A percentile compares a stretch with the other conserved stretches of the same genome.
phyloP scores from a whole-genome alignment of 2,888 invertebrate species.

The Bursaphelenchus okinawaensis region DNA sequence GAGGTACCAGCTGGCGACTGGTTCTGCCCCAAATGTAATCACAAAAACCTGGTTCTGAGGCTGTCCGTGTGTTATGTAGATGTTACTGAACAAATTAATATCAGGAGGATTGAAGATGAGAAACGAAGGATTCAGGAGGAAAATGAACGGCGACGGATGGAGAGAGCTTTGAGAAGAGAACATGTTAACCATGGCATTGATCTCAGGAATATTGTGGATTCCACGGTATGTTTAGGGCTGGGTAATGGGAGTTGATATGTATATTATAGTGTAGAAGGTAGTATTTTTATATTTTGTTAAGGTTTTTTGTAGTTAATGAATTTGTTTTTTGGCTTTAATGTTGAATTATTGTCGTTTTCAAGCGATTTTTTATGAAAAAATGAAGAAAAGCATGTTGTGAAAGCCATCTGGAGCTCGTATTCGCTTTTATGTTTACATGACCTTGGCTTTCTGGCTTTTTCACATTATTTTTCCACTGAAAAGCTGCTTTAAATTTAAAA shows the following conservation, averaged over 20 bases:
- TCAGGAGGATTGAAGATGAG: slow-evolving; percentile 70
- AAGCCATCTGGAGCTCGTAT: too few relatives aligned
- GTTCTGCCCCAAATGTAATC: slow-evolving; percentile 95
- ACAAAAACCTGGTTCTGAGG: slow-evolving; percentile 71
- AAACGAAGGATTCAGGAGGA: slow-evolving; percentile 55
- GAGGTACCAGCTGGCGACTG: slow-evolving; percentile 94
- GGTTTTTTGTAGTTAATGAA: too few relatives aligned
- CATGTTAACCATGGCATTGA: slow-evolving; percentile 9
- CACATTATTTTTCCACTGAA: too few relatives aligned
- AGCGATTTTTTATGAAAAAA: slow-evolving; percentile 17
- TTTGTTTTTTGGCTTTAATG: slow-evolving; percentile 64
- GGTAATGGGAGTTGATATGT: slow-evolving; percentile 70
- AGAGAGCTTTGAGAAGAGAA: not conserved
- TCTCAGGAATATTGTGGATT: slow-evolving; percentile 2
- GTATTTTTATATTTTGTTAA: too few relatives aligned
- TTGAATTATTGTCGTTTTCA: slow-evolving; percentile 15
- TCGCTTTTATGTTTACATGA: too few relatives aligned
- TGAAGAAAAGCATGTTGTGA: too few relatives aligned
- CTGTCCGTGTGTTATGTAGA: slow-evolving; percentile 68
- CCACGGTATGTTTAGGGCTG: slow-evolving; percentile 3
- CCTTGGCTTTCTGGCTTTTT: too few relatives aligned
- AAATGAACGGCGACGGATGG: not conserved
- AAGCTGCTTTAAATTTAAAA: too few relatives aligned
- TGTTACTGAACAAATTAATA: slow-evolving; percentile 58
- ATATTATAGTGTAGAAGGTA: too few relatives aligned